A percentile compares a stretch with the other conserved stretches of the same genome.
phyloP scores from a whole-genome alignment of 2,113 vertebrate species.

The Spheniscus mendiculus region DNA sequence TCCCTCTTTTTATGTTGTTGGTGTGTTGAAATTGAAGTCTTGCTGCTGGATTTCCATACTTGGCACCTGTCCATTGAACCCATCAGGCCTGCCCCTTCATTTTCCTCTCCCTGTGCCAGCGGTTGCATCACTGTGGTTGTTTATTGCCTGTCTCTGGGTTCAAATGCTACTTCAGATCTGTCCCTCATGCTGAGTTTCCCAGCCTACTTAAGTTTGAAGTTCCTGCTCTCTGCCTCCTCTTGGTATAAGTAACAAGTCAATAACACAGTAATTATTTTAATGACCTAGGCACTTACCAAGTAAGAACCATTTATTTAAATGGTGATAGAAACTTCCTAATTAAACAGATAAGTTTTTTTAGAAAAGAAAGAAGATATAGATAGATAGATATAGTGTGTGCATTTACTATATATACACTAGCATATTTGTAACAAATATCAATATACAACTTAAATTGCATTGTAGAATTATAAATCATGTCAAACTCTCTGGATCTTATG shows the following conservation, averaged over 20 bases:
- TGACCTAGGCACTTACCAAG: neutral
- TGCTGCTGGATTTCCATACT: neutral
- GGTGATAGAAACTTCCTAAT: neutral
- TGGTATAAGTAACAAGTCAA: neutral
- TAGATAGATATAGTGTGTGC: neutral
- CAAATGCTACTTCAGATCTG: neutral
- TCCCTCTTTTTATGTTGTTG: neutral
- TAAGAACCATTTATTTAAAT: neutral
- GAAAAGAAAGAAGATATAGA: neutral
- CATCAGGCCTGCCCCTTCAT: neutral
- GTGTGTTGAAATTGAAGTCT: neutral
- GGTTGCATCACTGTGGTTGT: neutral
- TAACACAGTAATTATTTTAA: conserved; percentile 6
- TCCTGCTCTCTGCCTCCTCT: neutral
- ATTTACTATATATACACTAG: neutral
- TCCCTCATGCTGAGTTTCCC: neutral
- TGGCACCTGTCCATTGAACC: neutral
- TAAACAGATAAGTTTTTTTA: neutral
- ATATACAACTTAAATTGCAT: neutral
- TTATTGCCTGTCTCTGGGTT: neutral
- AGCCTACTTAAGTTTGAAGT: neutral
- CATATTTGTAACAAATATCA: neutral
- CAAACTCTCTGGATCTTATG: neutral
- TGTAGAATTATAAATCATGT: neutral
- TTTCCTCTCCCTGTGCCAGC: neutral